Percentiles rank a stretch among this genome's conserved stretches.
phyloP scores from a whole-genome alignment of 2,113 vertebrate genomes.

The Cyphomyrus discorhynchus region DNA sequence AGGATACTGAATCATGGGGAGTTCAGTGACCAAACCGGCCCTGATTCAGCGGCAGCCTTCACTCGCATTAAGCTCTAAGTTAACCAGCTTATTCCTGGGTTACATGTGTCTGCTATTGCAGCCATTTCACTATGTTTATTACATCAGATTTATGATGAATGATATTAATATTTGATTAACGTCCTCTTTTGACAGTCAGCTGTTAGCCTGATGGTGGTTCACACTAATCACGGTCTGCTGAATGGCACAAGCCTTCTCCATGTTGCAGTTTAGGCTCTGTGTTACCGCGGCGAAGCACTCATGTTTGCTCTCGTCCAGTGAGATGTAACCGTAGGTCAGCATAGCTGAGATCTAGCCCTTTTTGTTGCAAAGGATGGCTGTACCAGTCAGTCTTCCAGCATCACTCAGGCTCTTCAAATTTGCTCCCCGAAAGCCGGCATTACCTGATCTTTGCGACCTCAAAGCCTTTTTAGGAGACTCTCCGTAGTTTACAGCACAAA shows the following conservation, averaged over 20 bases:
- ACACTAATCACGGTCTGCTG: neutral
- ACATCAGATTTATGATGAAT: neutral
- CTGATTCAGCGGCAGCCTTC: neutral
- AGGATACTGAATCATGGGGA: neutral
- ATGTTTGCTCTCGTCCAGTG: neutral
- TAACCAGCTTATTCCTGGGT: neutral
- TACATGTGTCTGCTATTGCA: neutral
- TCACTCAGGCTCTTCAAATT: neutral
- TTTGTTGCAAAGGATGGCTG: neutral
- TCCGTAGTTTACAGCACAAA: neutral
- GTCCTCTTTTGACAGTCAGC: neutral
- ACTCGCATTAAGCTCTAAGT: neutral
- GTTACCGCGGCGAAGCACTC: neutral
- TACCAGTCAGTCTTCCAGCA: neutral
- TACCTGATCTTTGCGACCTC: neutral
- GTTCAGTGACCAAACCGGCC: neutral
- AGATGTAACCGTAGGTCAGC: neutral
- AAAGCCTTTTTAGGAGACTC: neutral
- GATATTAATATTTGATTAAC: neutral
- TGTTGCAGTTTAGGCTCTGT: neutral
- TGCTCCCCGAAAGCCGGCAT: neutral
- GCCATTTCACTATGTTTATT: neutral
- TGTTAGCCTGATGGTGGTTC: neutral
- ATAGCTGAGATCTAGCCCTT: neutral
- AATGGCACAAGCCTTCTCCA: neutral